Percentiles rank a stretch among this genome's conserved stretches.
Evolutionary conservation across 2,113 vertebrate species (phyloP).

Genomic region (Tachysurus vachellii): DNA sequence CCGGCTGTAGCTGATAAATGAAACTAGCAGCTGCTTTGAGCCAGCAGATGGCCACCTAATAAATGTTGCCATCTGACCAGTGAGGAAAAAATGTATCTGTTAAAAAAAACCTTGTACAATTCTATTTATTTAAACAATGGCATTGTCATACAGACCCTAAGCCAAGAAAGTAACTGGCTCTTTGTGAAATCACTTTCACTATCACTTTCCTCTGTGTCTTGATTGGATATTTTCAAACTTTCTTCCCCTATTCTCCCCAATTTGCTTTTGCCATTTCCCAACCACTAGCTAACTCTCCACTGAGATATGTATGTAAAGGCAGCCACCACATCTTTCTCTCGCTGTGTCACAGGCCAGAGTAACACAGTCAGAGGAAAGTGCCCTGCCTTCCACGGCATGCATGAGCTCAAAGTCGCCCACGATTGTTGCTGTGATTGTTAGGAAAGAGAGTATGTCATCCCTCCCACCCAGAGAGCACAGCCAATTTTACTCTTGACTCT

Average conservation of each 20-base stretch:
- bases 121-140: too few relatives aligned
- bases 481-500: not conserved
- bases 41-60: not conserved
- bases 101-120: too few relatives aligned
- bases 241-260: not conserved
- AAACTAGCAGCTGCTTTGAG: not conserved
- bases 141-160: not conserved
- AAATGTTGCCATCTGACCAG: not conserved
- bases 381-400: not conserved
- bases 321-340: not conserved
- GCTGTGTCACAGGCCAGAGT: not conserved
- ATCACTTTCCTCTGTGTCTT: not conserved
- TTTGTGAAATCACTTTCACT: not conserved
- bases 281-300: not conserved
- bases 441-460: not conserved
- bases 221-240: not conserved
- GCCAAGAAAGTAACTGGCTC: not conserved
- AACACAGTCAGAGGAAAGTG: not conserved
- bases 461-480: not conserved
- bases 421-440: not conserved
- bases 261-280: not conserved
- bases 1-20: not conserved
- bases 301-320: not conserved
- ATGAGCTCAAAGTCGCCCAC: not conserved
- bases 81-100: not conserved